Base-by-base conservation (phyloP, 1,140 invertebrate genomes). In the Hyphantria cunea region DNA sequence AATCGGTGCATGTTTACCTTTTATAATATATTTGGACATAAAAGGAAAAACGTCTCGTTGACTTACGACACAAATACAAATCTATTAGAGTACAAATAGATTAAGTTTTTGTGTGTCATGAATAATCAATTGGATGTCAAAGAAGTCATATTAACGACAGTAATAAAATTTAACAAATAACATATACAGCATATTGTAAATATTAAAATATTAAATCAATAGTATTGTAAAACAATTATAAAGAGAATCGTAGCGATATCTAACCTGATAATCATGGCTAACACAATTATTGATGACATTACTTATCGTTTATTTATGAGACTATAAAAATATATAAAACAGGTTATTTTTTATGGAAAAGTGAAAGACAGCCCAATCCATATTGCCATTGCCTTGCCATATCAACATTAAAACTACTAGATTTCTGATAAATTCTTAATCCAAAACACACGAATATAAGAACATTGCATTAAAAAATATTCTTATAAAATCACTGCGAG, bases 151-250 rank as follows among this genome's bases (percentile, higher is more conserved):
- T 58, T 56, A 66, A 66, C 55, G 59, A 39, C 53, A 11, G 34
- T 52, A 33, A 67, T 67, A 67, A 67, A 61, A 56, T 45, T 61
- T 51, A 47, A 47, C 48, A 49, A 51, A 51, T 45, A 63, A 55
- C 39, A 37, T 62, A 60, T 61, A 56, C 15, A 34, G 31, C 45
- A 17, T 25, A 15, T 25, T 12, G 34, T 15, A 50, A 37, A 55
- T 45, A 62, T 67, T 67, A 58, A 50, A 68, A 66, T 72, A 59
- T 31, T 50, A 65, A 70, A 61, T 59, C 59, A 70, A 66, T 64
- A 59, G 49, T 52, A 49, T 64, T 51, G 47, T 66, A 66, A 47
- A 48, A 66, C 56, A 68, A 68, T 68, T 51, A 61, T 64, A 53
- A 48, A 65, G 39, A 17, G 56, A 70, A 53, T 55, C 25, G 13